Evolutionary conservation across 2,888 invertebrate species (phyloP).

Genomic region (Pristionchus maxplancki): DNA sequence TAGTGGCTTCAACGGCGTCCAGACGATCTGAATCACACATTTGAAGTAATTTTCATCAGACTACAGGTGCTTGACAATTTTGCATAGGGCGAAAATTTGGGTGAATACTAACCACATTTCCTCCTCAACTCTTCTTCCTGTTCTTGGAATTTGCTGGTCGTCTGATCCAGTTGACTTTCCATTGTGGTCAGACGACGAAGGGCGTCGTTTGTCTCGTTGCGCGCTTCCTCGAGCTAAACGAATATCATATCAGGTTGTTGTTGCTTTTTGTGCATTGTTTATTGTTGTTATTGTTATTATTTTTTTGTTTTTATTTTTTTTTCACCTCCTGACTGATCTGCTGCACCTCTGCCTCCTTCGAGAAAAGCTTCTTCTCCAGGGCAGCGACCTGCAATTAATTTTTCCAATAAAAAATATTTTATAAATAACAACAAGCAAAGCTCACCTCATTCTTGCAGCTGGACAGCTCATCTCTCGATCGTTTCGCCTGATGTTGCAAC

Average conservation of each 20-base stretch:
- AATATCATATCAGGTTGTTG: too few species aligned
- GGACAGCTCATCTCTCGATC: conserved; percentile 73
- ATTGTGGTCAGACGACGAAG: conserved; percentile 62
- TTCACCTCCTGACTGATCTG: conserved; percentile 73
- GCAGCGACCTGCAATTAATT: conserved; percentile 60
- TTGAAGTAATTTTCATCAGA: too few species aligned
- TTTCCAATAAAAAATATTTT: not conserved
- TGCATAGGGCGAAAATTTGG: not conserved
- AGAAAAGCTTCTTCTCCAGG: conserved; percentile 72
- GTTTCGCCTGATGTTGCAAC: conserved; percentile 73
- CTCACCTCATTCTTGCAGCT: conserved; percentile 71
- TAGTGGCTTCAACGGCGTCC: conserved; percentile 71
- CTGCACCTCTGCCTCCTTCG: conserved; percentile 75
- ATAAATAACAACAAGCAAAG: not conserved
- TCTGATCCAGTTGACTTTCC: conserved; percentile 62
- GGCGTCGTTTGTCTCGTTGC: conserved; percentile 70
- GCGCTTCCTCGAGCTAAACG: conserved; percentile 69
- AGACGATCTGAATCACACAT: conserved; percentile 62
- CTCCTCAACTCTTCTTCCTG: conserved; percentile 71
- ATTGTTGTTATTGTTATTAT: too few species aligned
- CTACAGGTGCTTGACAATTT: too few species aligned
- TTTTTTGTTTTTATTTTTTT: too few species aligned
- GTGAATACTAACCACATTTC: conserved; percentile 61
- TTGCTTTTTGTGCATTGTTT: too few species aligned
- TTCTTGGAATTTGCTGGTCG: conserved; percentile 63